Conservation (phyloP, 2,888 invertebrate genomes). For the Achlya flavicornis region DNA sequence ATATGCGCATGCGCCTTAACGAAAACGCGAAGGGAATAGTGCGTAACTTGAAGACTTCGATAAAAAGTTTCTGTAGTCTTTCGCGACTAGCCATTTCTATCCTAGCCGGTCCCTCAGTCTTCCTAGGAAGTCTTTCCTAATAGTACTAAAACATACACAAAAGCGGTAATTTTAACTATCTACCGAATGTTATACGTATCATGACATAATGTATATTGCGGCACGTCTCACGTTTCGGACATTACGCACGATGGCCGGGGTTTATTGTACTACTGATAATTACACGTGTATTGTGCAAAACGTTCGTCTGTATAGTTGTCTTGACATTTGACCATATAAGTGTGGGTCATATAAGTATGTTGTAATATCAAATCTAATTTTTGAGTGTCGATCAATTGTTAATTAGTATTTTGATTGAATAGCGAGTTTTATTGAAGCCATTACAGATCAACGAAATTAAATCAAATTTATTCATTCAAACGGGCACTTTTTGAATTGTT, state of each 20-base stretch:
- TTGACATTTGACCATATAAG: background rate
- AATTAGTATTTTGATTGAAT: no score
- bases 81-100: no score
- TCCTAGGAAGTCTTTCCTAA: background rate
- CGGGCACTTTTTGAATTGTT: no score
- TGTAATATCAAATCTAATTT: background rate
- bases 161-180: background rate
- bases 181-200: background rate
- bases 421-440: no score
- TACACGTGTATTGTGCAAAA: background rate
- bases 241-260: background rate
- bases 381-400: no score
- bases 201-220: constrained; percentile 4
- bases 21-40: no score
- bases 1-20: no score
- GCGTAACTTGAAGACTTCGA: no score
- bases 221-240: background rate
- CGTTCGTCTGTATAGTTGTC: background rate
- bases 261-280: constrained; percentile 3
- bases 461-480: no score
- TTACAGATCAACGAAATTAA: no score
- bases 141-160: background rate
- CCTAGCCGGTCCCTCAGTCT: background rate
- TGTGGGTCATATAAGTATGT: background rate
- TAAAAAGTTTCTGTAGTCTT: no score